phyloP scores from a whole-genome alignment of 2,888 invertebrate genomes.

The Sphinx pinastri region DNA sequence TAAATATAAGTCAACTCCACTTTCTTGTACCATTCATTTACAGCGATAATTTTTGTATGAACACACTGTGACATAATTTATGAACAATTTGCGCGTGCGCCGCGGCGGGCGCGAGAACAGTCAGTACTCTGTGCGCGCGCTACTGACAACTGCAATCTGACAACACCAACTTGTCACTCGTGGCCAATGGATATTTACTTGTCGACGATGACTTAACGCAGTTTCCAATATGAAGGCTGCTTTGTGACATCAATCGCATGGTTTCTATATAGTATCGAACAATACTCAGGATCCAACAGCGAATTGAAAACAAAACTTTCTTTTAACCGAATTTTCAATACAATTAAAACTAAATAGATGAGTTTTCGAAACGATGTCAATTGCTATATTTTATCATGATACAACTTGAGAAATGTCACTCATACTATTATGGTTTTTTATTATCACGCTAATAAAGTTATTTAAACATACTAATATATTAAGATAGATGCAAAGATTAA shows the following conservation, averaged over 20 bases:
- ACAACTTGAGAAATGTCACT: background rate
- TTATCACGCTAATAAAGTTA: background rate
- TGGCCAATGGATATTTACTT: background rate
- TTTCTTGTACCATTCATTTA: background rate
- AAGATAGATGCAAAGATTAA: too few relatives aligned
- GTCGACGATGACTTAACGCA: background rate
- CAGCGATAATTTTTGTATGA: slow-evolving; percentile 40
- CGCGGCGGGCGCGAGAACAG: slow-evolving; percentile 54
- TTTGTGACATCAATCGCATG: background rate
- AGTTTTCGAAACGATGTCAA: background rate
- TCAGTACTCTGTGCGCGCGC: slow-evolving; percentile 53
- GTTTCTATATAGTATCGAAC: background rate
- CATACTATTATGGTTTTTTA: background rate
- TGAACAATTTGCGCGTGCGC: slow-evolving; percentile 48
- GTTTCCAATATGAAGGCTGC: slow-evolving; percentile 6
- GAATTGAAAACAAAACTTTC: background rate
- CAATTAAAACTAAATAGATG: background rate
- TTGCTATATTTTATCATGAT: background rate
- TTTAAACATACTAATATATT: too few relatives aligned
- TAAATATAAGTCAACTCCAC: slow-evolving; percentile 20
- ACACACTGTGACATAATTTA: slow-evolving; percentile 47
- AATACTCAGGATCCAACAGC: background rate
- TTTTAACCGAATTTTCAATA: background rate
- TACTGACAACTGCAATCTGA: slow-evolving; percentile 35
- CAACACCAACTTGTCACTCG: background rate